These are phyloP conservation scores for Scopus umbretta DNA, from an alignment of 2,113 vertebrate species.

Conservation along the genomic window DNA sequence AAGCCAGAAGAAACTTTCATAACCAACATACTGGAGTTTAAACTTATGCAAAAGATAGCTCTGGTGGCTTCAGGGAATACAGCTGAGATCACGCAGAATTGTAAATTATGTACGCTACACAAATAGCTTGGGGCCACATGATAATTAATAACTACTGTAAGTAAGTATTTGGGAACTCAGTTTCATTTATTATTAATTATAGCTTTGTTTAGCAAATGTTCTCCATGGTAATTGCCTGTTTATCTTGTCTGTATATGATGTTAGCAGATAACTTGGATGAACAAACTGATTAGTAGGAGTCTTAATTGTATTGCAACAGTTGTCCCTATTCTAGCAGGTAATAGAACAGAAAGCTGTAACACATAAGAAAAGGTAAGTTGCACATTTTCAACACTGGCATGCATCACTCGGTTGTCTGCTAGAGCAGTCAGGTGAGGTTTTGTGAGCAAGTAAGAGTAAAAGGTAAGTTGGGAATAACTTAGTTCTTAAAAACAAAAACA, in stretches of 20 bases:
- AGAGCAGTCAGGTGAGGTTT: neutral
- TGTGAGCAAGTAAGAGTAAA: neutral
- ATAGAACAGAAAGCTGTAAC: neutral
- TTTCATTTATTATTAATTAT: slow-evolving; percentile 62
- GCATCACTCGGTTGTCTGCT: neutral
- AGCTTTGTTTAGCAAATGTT: slow-evolving; percentile 58
- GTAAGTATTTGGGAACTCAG: slow-evolving; percentile 35
- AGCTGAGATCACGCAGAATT: slow-evolving; percentile 22
- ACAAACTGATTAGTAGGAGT: slow-evolving; percentile 24
- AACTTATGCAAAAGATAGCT: slow-evolving; percentile 14
- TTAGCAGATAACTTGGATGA: slow-evolving; percentile 41
- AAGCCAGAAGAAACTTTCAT: slow-evolving; percentile 1
- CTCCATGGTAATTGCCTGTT: slow-evolving; percentile 36
- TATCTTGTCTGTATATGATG: slow-evolving; percentile 42
- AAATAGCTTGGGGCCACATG: slow-evolving; percentile 35
- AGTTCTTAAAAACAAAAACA: neutral
- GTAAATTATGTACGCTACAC: slow-evolving; percentile 31
- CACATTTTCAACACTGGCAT: neutral
- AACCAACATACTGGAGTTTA: neutral
- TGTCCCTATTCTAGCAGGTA: neutral
- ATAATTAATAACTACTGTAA: slow-evolving; percentile 60
- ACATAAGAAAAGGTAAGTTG: neutral
- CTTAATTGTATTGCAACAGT: neutral
- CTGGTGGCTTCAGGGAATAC: neutral
- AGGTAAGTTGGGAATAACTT: neutral